Percentiles rank a stretch among this genome's conserved stretches.
These are phyloP conservation scores for Drosophila tani DNA, from an alignment of 1,140 invertebrate genomes.

Conservation along the genomic window DNA sequence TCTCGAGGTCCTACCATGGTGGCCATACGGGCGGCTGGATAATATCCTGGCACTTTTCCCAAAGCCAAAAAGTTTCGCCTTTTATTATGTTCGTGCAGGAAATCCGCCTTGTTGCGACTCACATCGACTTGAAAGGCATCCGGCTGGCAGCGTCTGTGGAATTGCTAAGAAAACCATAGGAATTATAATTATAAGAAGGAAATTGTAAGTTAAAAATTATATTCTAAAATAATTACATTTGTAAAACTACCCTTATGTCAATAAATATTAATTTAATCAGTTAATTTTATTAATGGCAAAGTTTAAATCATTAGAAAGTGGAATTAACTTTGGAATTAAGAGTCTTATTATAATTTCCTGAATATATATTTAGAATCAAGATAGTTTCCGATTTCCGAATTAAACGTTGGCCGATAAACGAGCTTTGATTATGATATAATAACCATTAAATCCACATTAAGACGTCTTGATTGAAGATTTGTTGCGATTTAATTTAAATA, in stretches of 20 bases:
- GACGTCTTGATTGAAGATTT: constrained; percentile 5
- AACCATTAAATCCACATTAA: constrained; percentile 2
- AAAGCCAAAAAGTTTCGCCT: constrained; percentile 75
- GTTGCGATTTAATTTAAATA: constrained; percentile 25
- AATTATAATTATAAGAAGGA: not conserved
- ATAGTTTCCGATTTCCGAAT: not conserved
- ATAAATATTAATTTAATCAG: too few species aligned
- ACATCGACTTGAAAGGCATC: constrained; percentile 77
- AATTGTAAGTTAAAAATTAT: not conserved
- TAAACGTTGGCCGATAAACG: not conserved
- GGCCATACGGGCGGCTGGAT: constrained; percentile 78
- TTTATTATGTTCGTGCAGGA: constrained; percentile 79
- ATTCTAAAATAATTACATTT: too few species aligned
- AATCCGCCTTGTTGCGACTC: constrained; percentile 55
- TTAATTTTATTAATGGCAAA: too few species aligned
- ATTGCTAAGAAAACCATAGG: constrained; percentile 45
- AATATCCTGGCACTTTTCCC: constrained; percentile 76
- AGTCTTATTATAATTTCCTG: too few species aligned
- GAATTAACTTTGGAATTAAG: too few species aligned
- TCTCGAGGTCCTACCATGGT: constrained; percentile 73
- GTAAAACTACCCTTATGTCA: too few species aligned
- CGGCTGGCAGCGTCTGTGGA: constrained; percentile 66
- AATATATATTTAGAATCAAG: not conserved
- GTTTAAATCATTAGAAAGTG: not conserved
- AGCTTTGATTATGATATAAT: constrained; percentile 17